Evolutionary conservation across 2,888 invertebrate species (phyloP), one percentile per base, ranked within the genome.

Genomic region (Diarsia brunnea): DNA sequence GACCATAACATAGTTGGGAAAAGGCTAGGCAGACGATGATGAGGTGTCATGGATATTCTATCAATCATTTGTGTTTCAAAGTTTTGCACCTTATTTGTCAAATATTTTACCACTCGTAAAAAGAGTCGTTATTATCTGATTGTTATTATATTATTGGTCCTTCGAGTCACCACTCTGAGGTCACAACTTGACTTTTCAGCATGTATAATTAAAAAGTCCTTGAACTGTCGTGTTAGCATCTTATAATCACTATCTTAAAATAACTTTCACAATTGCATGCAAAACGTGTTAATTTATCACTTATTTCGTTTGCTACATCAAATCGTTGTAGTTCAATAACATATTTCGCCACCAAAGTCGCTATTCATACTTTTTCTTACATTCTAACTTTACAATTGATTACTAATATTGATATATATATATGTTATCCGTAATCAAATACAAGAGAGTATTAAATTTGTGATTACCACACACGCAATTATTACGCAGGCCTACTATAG

Each of bases 391-490:
- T 51, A 70, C 49, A 58, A 68, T 55, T 16, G 49, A 61, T 19
- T 31, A 60, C 38, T 38, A 69, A 55, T 7, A 71, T 60, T 73
- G 43, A 55, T 65, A 51, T 27, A 61, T 68, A 55, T 65, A 51
- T 27, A 61, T 68, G 63, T 60, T 47, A 73, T 47, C 27, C 12
- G 71, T 70, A 75, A 82, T 82, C 68, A 83, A 67, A 76, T 24
- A 69, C 63, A 63, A 70, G 47, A 64, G 38, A 79, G 65, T 63
- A 72, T 73, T 82, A 78, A 80, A 75, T 72, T 65, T 79, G n/a
- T 76, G 69, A 86, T 87, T 85, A 66, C 82, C 58, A 73, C 78
- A 87, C 64, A 60, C 47, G 66, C 73, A 79, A 88, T 83, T 82
- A 84, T 79, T 85, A 69, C 74, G 55, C 68, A 77, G 58, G 61